phyloP scores from a whole-genome alignment of 2,113 vertebrate genomes.

The Myotis davidii region DNA sequence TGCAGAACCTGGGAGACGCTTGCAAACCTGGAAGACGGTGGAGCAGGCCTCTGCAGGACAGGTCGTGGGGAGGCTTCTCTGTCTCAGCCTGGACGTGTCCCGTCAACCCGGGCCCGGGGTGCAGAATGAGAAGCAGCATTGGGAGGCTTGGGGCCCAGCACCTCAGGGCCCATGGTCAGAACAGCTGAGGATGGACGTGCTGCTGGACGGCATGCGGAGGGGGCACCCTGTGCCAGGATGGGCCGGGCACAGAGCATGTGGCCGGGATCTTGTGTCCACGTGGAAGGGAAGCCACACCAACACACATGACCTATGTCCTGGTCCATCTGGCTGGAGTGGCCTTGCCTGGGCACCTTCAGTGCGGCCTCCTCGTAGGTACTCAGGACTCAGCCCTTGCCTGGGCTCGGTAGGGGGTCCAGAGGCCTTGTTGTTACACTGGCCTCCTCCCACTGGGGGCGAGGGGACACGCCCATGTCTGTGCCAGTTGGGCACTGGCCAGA shows the following conservation, averaged over 20 bases:
- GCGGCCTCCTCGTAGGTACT: background rate
- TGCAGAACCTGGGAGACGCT: too few relatives aligned
- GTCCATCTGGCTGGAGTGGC: background rate
- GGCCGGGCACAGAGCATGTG: background rate
- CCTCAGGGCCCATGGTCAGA: background rate
- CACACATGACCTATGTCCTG: fast-evolving
- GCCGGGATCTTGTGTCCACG: too few relatives aligned
- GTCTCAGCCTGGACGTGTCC: background rate
- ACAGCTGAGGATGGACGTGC: background rate
- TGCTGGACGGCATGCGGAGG: background rate
- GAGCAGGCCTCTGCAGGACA: background rate
- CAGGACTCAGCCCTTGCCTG: background rate
- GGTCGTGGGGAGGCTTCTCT: background rate
- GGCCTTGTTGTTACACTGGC: fast-evolving
- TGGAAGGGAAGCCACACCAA: background rate
- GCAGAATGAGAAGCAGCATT: background rate
- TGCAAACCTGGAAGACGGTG: fast-evolving
- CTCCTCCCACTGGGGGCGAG: fast-evolving
- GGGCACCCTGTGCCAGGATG: background rate
- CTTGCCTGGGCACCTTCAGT: background rate
- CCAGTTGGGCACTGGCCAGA: too few relatives aligned
- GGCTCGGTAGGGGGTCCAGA: background rate
- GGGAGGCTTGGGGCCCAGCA: background rate
- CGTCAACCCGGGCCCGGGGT: background rate
- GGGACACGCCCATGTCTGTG: background rate